phyloP scores from a whole-genome alignment of 2,888 invertebrate genomes.

The Caenorhabditis sp. region DNA sequence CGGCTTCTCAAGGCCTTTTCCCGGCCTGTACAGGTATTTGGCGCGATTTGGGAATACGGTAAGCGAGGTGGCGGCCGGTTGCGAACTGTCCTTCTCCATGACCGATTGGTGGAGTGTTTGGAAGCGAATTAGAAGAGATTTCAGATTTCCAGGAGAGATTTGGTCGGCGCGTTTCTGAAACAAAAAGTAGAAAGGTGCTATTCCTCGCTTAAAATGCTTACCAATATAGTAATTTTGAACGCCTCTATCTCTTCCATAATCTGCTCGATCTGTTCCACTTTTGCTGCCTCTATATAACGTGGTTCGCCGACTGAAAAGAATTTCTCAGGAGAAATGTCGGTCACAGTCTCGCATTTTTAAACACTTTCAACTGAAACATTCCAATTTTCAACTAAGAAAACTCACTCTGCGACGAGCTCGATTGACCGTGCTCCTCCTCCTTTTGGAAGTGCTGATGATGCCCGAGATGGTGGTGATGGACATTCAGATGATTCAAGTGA shows the following conservation, averaged over 20 bases:
- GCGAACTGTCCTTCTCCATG: constrained; percentile 10
- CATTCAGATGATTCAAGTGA: no score
- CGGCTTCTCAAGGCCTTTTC: constrained; percentile 41
- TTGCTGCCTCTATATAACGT: constrained; percentile 23
- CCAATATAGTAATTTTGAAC: constrained; percentile 35
- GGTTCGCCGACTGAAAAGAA: constrained; percentile 17
- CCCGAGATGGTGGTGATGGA: constrained; percentile 24
- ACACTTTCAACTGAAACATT: no score
- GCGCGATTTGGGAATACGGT: constrained; percentile 42
- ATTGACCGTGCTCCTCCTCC: neutral
- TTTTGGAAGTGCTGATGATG: constrained; percentile 6
- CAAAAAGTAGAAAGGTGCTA: neutral
- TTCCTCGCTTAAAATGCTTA: neutral
- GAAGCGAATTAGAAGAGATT: constrained; percentile 32
- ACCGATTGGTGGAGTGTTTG: constrained; percentile 43
- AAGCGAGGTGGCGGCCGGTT: neutral
- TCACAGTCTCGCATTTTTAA: no score
- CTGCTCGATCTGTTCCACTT: constrained; percentile 17
- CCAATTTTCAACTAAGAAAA: neutral
- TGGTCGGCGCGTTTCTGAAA: constrained; percentile 45
- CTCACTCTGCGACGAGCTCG: no score
- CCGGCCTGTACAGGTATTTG: constrained; percentile 41
- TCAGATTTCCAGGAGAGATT: constrained; percentile 21
- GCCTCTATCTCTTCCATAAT: constrained; percentile 42
- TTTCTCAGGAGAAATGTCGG: neutral